Evolutionary conservation across 2,113 vertebrate genomes (phyloP).

Genomic region (Meleagris gallopavo): DNA sequence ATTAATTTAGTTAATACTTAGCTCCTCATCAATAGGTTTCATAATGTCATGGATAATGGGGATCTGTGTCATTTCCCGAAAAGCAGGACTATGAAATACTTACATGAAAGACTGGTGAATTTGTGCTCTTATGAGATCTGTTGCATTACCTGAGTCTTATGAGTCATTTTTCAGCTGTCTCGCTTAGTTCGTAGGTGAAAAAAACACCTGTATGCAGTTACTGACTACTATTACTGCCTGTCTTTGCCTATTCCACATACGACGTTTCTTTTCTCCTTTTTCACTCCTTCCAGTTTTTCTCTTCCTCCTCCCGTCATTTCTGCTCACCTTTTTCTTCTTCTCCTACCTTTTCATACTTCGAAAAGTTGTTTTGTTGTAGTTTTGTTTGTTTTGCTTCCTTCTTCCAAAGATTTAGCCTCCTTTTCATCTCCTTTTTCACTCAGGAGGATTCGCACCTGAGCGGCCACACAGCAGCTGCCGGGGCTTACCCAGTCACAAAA

Average conservation of each 20-base stretch:
- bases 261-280: background rate
- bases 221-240: background rate
- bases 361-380: too few relatives aligned
- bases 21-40: background rate
- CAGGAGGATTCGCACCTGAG: background rate
- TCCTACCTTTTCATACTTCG: background rate
- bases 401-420: background rate
- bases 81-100: background rate
- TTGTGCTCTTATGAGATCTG: background rate
- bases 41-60: background rate
- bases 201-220: background rate
- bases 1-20: background rate
- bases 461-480: background rate
- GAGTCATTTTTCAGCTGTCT: background rate
- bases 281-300: background rate
- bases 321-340: background rate
- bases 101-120: background rate
- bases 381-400: background rate
- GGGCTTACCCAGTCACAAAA: rapidly evolving
- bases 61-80: background rate
- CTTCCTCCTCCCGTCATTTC: background rate
- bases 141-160: background rate
- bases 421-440: background rate
- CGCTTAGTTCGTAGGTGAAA: background rate
- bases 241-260: background rate